Base-by-base conservation (phyloP, 2,113 vertebrate genomes). In the Mirounga angustirostris region DNA sequence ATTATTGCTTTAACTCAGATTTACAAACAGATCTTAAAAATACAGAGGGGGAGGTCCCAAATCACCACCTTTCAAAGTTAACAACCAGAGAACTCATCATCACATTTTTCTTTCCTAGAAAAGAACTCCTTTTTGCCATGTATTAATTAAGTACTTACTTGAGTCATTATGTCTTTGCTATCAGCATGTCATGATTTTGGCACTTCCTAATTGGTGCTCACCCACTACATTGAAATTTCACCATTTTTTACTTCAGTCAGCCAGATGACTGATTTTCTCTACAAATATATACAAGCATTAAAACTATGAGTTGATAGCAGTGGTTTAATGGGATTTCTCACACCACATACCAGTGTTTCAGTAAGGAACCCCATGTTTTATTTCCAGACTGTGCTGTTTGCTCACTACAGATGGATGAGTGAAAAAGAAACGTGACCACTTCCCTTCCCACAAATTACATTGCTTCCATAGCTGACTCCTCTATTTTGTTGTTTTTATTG, bases 401-500 rank as follows among this genome's bases (percentile, higher is more conserved):
- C 52, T 28, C 8, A 9, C 1, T 43, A 13, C 24, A 22, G 18
- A 19, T 8, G 10, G 1, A 11, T 33, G 13, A 33, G 7, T 12
- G 24, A 1, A 9, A 22, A 40, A 30, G 63, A 19, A 30, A 14
- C 12, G 8, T 7, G 24, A 12, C 16, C 19, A 7, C 14, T 40
- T 43, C 2, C 7, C 10, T 40, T 21, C 2, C 11, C 54, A 13
- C 24, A 30, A 8, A 36, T 21, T 4, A 0, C 26, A 5, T 4
- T 0, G 4, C 22, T 4, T 21, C 28, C 1, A 16, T 2, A 0
- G 2, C n/a, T 50, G 54, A 0, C 24, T 33, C 22, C 5, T 84
- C 22, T 24, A 0, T 1, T 11, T 73, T 1, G 43, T 28, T 46
- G 24, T 78, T 78, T 69, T 50, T 50, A 7, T 30, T 50, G 43